These are phyloP conservation scores for Drosophila nigricruria DNA, from an alignment of 2,888 invertebrate species.

Conservation along the genomic window DNA sequence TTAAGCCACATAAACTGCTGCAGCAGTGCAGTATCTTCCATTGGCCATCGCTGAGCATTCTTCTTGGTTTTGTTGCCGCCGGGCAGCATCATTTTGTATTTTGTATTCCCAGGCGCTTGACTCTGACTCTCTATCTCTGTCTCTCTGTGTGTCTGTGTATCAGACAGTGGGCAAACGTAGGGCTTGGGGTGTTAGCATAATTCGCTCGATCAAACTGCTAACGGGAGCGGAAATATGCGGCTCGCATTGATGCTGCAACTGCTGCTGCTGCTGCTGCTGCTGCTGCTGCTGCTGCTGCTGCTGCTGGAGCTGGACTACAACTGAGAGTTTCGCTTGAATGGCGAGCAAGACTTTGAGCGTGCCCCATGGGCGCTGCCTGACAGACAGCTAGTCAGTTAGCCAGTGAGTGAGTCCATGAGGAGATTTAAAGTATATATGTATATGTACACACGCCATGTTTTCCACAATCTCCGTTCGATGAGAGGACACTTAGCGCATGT, in stretches of 20 bases:
- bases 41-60: slow-evolving; percentile 18
- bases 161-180: neutral
- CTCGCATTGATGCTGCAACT: slow-evolving; percentile 11
- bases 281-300: neutral
- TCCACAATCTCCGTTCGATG: slow-evolving; percentile 27
- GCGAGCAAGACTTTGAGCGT: slow-evolving; percentile 10
- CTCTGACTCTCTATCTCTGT: too few species aligned
- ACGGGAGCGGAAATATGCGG: slow-evolving; percentile 53
- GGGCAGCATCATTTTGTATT: slow-evolving; percentile 64
- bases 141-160: neutral
- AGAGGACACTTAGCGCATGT: slow-evolving; percentile 17
- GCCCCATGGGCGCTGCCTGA: slow-evolving; percentile 2
- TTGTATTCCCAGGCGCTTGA: slow-evolving; percentile 59
- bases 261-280: slow-evolving; percentile 1
- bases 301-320: neutral
- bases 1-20: slow-evolving; percentile 35
- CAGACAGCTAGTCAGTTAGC: slow-evolving; percentile 9
- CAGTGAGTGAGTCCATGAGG: slow-evolving; percentile 5
- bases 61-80: slow-evolving; percentile 20
- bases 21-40: slow-evolving; percentile 7
- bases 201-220: slow-evolving; percentile 54
- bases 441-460: neutral
- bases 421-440: slow-evolving; percentile 37
- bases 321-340: slow-evolving; percentile 8
- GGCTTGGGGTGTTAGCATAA: slow-evolving; percentile 51